Conservation (phyloP, 2,888 invertebrate species). For the Choristoneura rosaceana region DNA sequence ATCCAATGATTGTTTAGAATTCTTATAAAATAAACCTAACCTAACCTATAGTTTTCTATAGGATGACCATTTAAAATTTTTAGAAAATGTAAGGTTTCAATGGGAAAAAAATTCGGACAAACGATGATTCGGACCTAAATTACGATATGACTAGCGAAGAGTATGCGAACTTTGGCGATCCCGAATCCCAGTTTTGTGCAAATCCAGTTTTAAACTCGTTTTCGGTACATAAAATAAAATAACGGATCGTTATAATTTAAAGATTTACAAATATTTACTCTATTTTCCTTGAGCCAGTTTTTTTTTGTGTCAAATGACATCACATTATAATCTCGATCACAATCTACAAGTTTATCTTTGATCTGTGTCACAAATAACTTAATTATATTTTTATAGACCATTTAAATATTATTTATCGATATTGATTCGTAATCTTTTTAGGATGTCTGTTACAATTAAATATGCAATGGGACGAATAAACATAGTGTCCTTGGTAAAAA, state of each 20-base stretch:
- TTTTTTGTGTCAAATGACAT: neutral
- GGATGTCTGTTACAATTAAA: constrained; percentile 6
- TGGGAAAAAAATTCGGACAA: too few relatives aligned
- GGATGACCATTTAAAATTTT: too few relatives aligned
- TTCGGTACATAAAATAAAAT: neutral
- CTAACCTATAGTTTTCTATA: too few relatives aligned
- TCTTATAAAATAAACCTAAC: too few relatives aligned
- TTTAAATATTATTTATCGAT: constrained; percentile 12
- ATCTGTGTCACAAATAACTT: constrained; percentile 8
- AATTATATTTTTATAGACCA: constrained; percentile 3
- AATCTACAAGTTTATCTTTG: neutral
- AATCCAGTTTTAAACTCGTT: too few relatives aligned
- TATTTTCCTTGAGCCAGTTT: neutral
- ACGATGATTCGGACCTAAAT: too few relatives aligned
- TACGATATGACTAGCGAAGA: too few relatives aligned
- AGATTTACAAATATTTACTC: neutral
- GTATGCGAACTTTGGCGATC: too few relatives aligned
- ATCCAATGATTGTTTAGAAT: too few relatives aligned
- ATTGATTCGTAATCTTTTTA: constrained; percentile 7
- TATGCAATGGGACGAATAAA: neutral
- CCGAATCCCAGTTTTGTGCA: too few relatives aligned
- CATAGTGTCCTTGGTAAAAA: neutral
- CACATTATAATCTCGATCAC: neutral
- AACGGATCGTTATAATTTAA: neutral
- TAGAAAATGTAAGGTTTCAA: too few relatives aligned